Evolutionary conservation across 2,888 invertebrate species (phyloP).

Genomic region (Papilio gigon): DNA sequence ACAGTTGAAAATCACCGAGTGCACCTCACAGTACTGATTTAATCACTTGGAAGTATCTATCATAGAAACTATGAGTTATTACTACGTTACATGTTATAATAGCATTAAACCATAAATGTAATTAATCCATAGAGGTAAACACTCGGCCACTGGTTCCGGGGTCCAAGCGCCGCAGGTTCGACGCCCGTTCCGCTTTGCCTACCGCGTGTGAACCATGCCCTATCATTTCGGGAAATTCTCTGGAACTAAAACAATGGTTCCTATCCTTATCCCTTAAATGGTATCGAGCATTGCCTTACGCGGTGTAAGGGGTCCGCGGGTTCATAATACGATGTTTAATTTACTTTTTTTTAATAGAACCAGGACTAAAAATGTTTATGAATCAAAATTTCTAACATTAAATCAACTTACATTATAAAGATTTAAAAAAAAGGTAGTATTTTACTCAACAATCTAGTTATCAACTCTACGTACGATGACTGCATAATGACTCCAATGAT

Average conservation of each 20-base stretch:
- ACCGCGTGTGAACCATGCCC: slow-evolving; percentile 54
- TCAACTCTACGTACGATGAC: slow-evolving; percentile 17
- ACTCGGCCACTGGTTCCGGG: slow-evolving; percentile 36
- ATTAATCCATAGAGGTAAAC: slow-evolving; percentile 17
- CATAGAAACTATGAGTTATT: slow-evolving; percentile 1
- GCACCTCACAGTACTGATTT: too few relatives aligned
- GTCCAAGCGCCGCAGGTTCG: slow-evolving; percentile 49
- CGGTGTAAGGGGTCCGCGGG: not conserved
- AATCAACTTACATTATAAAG: too few relatives aligned
- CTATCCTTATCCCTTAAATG: slow-evolving; percentile 2
- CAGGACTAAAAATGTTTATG: too few relatives aligned
- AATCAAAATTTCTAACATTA: too few relatives aligned
- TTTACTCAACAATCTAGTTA: slow-evolving; percentile 15
- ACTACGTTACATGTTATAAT: not conserved
- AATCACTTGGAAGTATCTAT: too few relatives aligned
- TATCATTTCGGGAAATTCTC: slow-evolving; percentile 44
- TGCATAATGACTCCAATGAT: slow-evolving; percentile 31
- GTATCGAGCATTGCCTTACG: not conserved
- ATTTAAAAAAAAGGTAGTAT: not conserved
- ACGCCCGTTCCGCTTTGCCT: slow-evolving; percentile 54
- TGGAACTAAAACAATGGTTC: slow-evolving; percentile 40
- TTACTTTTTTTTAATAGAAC: too few relatives aligned
- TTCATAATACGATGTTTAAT: not conserved
- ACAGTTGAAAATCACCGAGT: too few relatives aligned
- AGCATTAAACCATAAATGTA: slow-evolving; percentile 17